Conservation (phyloP, 2,113 vertebrate genomes). For the Rissa tridactyla region DNA sequence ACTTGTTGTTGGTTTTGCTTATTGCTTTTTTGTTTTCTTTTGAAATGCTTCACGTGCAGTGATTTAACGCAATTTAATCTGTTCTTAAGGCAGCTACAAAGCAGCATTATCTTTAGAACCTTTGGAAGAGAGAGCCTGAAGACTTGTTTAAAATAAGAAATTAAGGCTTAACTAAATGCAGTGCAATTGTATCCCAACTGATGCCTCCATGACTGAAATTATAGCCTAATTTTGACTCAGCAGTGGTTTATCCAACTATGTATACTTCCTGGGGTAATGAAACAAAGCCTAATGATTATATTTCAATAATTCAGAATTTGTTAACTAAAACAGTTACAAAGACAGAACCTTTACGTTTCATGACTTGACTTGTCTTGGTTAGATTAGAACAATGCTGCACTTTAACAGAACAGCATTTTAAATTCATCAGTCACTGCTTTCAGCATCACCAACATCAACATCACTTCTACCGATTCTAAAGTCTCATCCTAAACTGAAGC, state of each 20-base stretch:
- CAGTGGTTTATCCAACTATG: background rate
- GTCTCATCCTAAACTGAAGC: background rate
- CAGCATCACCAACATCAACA: background rate
- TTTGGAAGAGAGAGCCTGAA: background rate
- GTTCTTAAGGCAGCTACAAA: background rate
- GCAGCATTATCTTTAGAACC: background rate
- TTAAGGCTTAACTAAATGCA: background rate
- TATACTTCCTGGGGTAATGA: background rate
- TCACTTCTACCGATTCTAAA: background rate
- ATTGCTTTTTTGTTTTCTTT: background rate
- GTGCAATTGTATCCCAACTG: background rate
- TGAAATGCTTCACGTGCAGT: background rate
- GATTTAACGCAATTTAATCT: background rate
- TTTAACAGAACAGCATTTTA: background rate
- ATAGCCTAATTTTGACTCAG: conserved; percentile 3
- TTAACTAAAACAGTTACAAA: background rate
- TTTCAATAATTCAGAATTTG: background rate
- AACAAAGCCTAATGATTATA: background rate
- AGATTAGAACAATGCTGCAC: background rate
- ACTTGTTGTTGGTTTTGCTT: background rate
- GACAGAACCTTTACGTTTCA: background rate
- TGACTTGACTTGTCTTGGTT: background rate
- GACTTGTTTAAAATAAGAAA: background rate
- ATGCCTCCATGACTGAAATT: background rate
- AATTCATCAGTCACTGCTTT: background rate